Percentiles rank a stretch among this genome's conserved stretches.
phyloP scores from a whole-genome alignment of 92 coral and sea anemone genomes.

The Porites cylindrica region DNA sequence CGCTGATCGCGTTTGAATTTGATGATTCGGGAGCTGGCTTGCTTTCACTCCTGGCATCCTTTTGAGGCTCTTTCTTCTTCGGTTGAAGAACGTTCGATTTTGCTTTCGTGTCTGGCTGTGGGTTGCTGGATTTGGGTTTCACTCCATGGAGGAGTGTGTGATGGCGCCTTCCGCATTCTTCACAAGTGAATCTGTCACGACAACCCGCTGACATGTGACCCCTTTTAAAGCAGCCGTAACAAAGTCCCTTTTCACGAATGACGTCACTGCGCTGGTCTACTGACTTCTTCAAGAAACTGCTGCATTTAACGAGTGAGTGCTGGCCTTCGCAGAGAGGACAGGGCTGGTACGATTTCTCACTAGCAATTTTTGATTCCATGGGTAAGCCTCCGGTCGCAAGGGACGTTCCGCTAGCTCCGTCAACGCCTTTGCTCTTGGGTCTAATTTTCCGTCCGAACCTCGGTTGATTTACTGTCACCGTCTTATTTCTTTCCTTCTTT shows the following conservation, averaged over 20 bases:
- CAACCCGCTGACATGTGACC: slow-evolving; percentile 70
- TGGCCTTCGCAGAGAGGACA: slow-evolving; percentile 61
- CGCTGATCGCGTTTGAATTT: background rate
- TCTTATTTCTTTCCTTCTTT: slow-evolving; percentile 45
- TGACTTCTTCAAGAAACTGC: slow-evolving; percentile 38
- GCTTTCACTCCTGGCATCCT: no score
- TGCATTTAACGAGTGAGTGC: slow-evolving; percentile 64
- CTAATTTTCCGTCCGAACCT: no score
- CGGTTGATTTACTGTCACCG: background rate
- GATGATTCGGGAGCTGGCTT: slow-evolving; percentile 5
- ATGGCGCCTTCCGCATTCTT: slow-evolving; percentile 69
- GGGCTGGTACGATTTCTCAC: slow-evolving; percentile 18
- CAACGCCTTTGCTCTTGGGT: background rate
- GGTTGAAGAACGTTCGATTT: background rate
- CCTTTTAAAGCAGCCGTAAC: slow-evolving; percentile 59
- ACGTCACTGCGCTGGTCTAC: slow-evolving; percentile 55
- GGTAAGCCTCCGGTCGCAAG: slow-evolving; percentile 13
- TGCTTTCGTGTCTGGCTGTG: background rate
- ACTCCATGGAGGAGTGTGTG: slow-evolving; percentile 75
- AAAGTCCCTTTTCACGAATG: slow-evolving; percentile 57
- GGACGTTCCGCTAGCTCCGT: slow-evolving; percentile 7
- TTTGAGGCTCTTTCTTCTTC: no score
- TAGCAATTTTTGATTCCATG: slow-evolving; percentile 1
- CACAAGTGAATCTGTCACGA: slow-evolving; percentile 48
- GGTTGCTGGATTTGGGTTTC: slow-evolving; percentile 24